A percentile compares a stretch with the other conserved stretches of the same genome.
Evolutionary conservation across 1,140 invertebrate genomes (phyloP).

Genomic region (Drosophila tsacasi): DNA sequence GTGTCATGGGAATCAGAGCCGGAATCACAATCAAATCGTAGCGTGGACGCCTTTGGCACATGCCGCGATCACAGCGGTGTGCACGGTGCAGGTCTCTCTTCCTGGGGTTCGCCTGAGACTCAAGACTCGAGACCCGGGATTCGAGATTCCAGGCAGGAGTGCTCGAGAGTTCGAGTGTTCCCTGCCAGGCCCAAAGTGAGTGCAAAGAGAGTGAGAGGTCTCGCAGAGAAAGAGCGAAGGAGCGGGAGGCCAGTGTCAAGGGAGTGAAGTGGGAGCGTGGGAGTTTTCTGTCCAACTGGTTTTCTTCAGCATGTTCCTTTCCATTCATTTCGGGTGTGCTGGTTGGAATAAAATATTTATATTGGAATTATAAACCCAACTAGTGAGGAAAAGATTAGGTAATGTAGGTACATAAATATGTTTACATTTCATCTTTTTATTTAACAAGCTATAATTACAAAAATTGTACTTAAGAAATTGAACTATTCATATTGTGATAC

Average conservation of each 20-base stretch:
- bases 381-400: background rate
- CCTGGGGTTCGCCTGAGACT: slow-evolving; percentile 63
- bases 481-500: no score
- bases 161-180: slow-evolving; percentile 50
- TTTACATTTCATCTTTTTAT: background rate
- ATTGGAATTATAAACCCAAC: background rate
- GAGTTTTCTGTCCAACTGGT: slow-evolving; percentile 59
- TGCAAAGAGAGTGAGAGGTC: slow-evolving; percentile 30
- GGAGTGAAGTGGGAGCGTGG: slow-evolving; percentile 59
- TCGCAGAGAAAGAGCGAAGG: slow-evolving; percentile 19
- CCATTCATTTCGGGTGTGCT: slow-evolving; percentile 7
- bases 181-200: slow-evolving; percentile 36
- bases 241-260: slow-evolving; percentile 26
- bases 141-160: slow-evolving; percentile 13
- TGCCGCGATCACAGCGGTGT: slow-evolving; percentile 77
- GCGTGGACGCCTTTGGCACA: slow-evolving; percentile 70
- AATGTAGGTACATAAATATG: background rate
- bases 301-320: slow-evolving; percentile 21
- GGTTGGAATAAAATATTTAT: background rate
- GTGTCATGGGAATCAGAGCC: slow-evolving; percentile 30
- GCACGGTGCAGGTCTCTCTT: slow-evolving; percentile 56
- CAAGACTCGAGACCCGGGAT: slow-evolving; percentile 14
- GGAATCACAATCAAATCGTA: slow-evolving; percentile 28
- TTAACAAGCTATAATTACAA: no score
- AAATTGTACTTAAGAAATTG: no score